These are phyloP conservation scores for Psophia crepitans DNA, from an alignment of 2,113 vertebrate species.

Conservation along the genomic window DNA sequence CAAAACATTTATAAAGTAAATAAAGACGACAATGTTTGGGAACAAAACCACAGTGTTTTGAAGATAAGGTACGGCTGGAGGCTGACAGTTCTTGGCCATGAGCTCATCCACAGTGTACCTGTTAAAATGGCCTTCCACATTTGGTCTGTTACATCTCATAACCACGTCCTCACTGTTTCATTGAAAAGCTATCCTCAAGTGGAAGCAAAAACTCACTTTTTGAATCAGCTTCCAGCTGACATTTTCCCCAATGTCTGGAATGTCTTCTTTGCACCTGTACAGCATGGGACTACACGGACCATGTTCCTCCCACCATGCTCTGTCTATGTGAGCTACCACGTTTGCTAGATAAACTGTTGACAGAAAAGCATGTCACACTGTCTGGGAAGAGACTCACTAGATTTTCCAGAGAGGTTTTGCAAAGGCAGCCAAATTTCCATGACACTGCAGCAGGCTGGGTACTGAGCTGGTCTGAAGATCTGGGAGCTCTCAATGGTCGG, in stretches of 20 bases:
- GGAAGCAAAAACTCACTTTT: background rate
- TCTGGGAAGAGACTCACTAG: background rate
- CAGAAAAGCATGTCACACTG: background rate
- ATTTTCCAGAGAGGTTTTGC: background rate
- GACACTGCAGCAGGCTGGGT: background rate
- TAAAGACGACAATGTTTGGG: background rate
- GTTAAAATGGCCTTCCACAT: background rate
- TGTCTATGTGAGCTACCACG: background rate
- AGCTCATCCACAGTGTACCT: background rate
- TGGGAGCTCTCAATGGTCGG: background rate
- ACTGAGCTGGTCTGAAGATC: background rate
- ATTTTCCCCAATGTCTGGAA: background rate
- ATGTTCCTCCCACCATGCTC: background rate
- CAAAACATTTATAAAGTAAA: background rate
- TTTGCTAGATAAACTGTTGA: background rate
- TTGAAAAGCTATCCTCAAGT: background rate
- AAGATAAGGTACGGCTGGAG: background rate
- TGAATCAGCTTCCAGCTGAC: background rate
- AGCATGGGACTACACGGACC: background rate
- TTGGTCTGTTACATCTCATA: background rate
- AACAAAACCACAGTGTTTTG: background rate
- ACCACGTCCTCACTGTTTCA: background rate
- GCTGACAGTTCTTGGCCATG: background rate
- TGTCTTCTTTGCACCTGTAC: background rate
- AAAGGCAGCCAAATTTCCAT: background rate